phyloP scores from a whole-genome alignment of 1,140 invertebrate genomes.

The Apocrypta bakeri region DNA sequence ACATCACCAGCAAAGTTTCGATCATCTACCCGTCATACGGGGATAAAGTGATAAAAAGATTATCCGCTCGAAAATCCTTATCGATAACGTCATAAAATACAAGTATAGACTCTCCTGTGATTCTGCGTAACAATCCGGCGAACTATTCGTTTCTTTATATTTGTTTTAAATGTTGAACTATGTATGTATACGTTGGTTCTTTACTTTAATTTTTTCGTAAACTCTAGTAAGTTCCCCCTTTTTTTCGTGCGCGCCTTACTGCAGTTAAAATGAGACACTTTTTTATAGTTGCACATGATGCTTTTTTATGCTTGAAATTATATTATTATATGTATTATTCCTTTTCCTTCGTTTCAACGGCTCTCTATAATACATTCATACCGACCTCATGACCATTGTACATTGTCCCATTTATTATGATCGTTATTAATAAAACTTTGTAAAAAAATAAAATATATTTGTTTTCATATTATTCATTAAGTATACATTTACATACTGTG shows the following conservation, averaged over 20 bases:
- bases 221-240: not conserved
- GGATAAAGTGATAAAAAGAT: constrained; percentile 59
- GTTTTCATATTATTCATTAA: not conserved
- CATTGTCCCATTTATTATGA: constrained; percentile 39
- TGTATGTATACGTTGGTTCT: not conserved
- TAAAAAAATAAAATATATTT: constrained; percentile 16
- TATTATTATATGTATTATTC: constrained; percentile 10
- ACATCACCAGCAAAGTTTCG: constrained; percentile 76
- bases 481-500: too few species aligned
- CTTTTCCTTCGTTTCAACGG: not conserved
- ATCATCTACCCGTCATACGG: constrained; percentile 84
- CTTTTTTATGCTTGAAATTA: not conserved
- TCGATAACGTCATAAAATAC: constrained; percentile 3
- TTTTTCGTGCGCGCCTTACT: not conserved
- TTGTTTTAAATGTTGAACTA: constrained; percentile 26
- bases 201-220: not conserved
- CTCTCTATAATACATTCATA: not conserved
- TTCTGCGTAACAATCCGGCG: not conserved
- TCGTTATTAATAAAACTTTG: constrained; percentile 44
- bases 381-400: constrained; percentile 31
- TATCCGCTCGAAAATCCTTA: not conserved
- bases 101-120: constrained; percentile 40
- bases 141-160: too few species aligned
- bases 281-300: constrained; percentile 16
- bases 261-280: constrained; percentile 11